Evolutionary conservation across 1,140 invertebrate genomes (phyloP), one percentile per base, ranked within the genome.

Genomic region (Lethrus apterus): DNA sequence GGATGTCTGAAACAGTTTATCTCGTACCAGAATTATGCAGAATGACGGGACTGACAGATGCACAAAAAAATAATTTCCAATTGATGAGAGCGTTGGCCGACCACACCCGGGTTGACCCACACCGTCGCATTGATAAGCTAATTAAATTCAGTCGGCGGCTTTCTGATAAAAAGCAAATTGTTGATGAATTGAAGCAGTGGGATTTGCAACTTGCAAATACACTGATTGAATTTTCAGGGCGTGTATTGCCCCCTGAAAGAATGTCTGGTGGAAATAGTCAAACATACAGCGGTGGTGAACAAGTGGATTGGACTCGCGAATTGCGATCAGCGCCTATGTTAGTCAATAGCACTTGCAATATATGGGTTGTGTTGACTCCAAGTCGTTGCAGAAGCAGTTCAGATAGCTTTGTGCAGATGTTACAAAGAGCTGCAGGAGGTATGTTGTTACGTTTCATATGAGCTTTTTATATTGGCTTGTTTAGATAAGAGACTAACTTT

Each of bases 21-120:
- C 66, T 89, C 0, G 73, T 88, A 24, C 86, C 86, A 0, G 84
- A 89, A 67, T 58, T 89, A 1, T 88, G 84, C 51, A 68, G 77
- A 5, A 69, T 81, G 44, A 88, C 83, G 8, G 83, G 83, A 7
- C 62, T 67, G 17, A 66, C 59, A 10, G 60, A 66, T 23, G 24
- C 35, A 15, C 63, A 62, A 52, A 55, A 69, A 8, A 55, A 54
- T n/a, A 70, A 72, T 51, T 66, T 67, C 48, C 52, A 74, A 10
- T 63, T 86, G 0, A 88, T 86, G 83, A 60, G 65, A n/a, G 65
- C 74, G 0, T 62, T 87, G 32, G 68, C 74, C 0, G 57, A 66
- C 0, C 71, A 83, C 53, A 88, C 84, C 0, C 70, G 84, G 11
- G 70, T 87, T 4, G 69, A 66, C 13, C 81, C 84, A 0, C 57